Percentiles rank a stretch among this genome's conserved stretches.
These are phyloP conservation scores for Forficula auricularia DNA, from an alignment of 1,140 invertebrate genomes.

Conservation along the genomic window DNA sequence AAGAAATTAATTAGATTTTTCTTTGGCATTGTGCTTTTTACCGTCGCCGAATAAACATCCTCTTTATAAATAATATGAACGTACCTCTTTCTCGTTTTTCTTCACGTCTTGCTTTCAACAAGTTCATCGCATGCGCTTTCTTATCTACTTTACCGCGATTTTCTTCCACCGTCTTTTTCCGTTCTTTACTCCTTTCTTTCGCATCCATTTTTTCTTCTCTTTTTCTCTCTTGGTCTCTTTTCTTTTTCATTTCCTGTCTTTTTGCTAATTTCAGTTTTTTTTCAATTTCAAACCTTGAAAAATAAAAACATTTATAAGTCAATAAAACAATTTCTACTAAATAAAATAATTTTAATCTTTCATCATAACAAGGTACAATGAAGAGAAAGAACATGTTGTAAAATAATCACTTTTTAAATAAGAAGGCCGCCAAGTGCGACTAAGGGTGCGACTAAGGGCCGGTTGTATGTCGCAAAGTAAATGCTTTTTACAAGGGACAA, in stretches of 20 bases:
- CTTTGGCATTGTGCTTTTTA: no score
- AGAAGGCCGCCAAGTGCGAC: no score
- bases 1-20: no score
- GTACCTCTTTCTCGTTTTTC: constrained; percentile 52
- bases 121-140: constrained; percentile 77
- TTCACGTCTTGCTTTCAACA: constrained; percentile 74
- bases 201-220: constrained; percentile 47
- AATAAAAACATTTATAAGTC: constrained; percentile 8
- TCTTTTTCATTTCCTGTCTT: constrained; percentile 51
- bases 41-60: no score
- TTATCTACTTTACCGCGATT: constrained; percentile 65
- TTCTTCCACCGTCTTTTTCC: constrained; percentile 81
- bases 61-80: constrained; percentile 3
- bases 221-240: constrained; percentile 30
- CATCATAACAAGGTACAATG: constrained; percentile 5
- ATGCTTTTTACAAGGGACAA: no score
- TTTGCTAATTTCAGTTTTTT: constrained; percentile 76
- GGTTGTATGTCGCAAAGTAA: no score
- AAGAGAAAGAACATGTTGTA: constrained; percentile 4
- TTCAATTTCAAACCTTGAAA: constrained; percentile 81
- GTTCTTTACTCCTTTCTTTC: constrained; percentile 67
- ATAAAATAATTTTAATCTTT: neutral
- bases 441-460: no score
- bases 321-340: constrained; percentile 4
- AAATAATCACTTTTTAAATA: no score